These are phyloP conservation scores for Enoplosus armatus DNA, from an alignment of 2,797 vertebrate species.

Conservation along the genomic window DNA sequence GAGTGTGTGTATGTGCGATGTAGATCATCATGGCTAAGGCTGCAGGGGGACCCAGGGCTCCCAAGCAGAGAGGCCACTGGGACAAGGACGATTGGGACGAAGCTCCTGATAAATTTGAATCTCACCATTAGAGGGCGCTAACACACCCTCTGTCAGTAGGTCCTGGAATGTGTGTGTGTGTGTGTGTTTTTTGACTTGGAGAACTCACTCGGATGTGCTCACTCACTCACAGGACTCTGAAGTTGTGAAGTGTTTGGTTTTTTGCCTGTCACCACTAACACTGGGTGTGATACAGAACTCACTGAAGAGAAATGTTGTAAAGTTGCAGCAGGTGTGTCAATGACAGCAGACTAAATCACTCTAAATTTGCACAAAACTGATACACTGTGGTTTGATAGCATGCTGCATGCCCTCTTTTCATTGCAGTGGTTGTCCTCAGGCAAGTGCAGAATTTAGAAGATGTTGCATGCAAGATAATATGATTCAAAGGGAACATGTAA, in stretches of 20 bases:
- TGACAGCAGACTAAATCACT: conserved; percentile 27
- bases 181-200: conserved; percentile 61
- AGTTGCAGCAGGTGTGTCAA: conserved; percentile 31
- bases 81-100: conserved; percentile 94
- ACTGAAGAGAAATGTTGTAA: neutral
- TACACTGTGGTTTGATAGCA: conserved; percentile 70
- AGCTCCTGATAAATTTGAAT: conserved; percentile 88
- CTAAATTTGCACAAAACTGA: conserved; percentile 25
- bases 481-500: neutral
- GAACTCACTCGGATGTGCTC: conserved; percentile 66
- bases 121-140: conserved; percentile 83
- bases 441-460: conserved; percentile 1
- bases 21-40: conserved; percentile 98
- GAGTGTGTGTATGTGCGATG: conserved; percentile 67
- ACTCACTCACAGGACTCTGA: conserved; percentile 45
- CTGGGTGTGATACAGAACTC: conserved; percentile 30
- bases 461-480: conserved; percentile 11
- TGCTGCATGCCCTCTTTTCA: conserved; percentile 74
- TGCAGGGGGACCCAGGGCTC: conserved; percentile 92
- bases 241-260: conserved; percentile 9
- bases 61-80: conserved; percentile 94
- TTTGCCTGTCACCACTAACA: conserved; percentile 74
- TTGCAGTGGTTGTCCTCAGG: conserved; percentile 12
- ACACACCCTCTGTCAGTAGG: conserved; percentile 76
- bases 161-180: conserved; percentile 72